Evolutionary conservation across 2,888 invertebrate genomes (phyloP).

Genomic region (Brenthis ino): DNA sequence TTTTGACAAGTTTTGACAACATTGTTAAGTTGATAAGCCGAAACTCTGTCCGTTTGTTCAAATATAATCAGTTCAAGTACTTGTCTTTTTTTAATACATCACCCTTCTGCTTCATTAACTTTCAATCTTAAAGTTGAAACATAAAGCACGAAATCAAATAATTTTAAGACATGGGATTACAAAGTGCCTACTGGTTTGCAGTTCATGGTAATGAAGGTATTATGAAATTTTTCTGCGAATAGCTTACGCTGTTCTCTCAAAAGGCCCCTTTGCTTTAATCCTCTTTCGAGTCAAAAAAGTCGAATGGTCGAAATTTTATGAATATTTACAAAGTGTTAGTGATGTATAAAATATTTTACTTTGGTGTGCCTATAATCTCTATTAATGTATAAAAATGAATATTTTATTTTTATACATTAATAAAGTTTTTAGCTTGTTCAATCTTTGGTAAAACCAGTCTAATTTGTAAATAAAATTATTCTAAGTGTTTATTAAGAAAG

Average conservation of each 20-base stretch:
- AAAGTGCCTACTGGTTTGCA: constrained; percentile 13
- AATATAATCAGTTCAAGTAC: too few species aligned
- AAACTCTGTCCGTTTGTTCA: too few species aligned
- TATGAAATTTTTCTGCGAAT: constrained; percentile 35
- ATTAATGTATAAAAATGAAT: background rate
- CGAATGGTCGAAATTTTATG: constrained; percentile 13
- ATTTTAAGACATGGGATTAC: background rate
- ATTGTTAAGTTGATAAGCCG: too few species aligned
- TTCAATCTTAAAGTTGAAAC: background rate
- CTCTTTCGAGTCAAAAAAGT: constrained; percentile 29
- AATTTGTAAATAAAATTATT: too few species aligned
- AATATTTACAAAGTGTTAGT: constrained; percentile 11
- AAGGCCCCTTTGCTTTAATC: constrained; percentile 28
- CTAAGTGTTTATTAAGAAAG: too few species aligned
- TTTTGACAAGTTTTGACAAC: too few species aligned
- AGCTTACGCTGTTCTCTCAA: constrained; percentile 29
- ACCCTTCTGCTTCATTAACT: too few species aligned
- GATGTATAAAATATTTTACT: constrained; percentile 4
- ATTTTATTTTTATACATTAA: too few species aligned
- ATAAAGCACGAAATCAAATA: constrained; percentile 2
- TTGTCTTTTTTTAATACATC: too few species aligned
- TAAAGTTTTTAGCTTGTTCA: too few species aligned
- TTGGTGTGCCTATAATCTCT: background rate
- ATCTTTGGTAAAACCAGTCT: too few species aligned
- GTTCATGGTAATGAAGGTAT: constrained; percentile 36